phyloP scores from a whole-genome alignment of 2,113 vertebrate species.

The Spea bombifrons region DNA sequence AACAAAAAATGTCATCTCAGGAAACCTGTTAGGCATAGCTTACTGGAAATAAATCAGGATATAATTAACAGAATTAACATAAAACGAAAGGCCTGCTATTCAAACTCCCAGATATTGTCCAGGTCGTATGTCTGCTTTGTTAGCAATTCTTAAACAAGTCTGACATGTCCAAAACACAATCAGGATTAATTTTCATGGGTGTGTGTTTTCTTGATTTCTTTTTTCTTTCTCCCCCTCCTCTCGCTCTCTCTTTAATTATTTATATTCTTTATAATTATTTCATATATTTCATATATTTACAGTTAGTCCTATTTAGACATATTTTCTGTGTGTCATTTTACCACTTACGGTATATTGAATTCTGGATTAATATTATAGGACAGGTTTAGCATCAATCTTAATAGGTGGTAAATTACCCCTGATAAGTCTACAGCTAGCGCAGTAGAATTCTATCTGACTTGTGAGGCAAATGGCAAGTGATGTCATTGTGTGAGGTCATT shows the following conservation, averaged over 20 bases:
- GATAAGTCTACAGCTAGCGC: no score
- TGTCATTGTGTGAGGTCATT: no score
- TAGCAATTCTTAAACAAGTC: conserved; percentile 23
- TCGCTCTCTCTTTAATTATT: not conserved
- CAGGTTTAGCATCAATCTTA: no score
- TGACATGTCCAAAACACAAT: conserved; percentile 48
- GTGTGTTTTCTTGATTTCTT: not conserved
- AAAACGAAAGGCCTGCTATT: conserved; percentile 34
- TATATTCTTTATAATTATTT: conserved; percentile 9
- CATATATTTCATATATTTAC: no score
- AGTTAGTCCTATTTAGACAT: not conserved
- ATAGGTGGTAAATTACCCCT: no score
- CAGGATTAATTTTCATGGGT: conserved; percentile 43
- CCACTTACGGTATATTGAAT: no score
- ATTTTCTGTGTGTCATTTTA: no score
- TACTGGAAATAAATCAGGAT: conserved; percentile 45
- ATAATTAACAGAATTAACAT: conserved; percentile 43
- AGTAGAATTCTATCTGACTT: no score
- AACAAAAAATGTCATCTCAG: conserved; percentile 35
- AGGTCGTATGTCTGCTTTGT: conserved; percentile 25
- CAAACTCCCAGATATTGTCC: conserved; percentile 24
- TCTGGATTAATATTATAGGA: no score
- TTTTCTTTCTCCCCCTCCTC: not conserved
- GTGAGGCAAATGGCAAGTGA: no score
- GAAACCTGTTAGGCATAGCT: conserved; percentile 39